Conservation (phyloP, 2,797 vertebrate species). For the Siniperca obscura region DNA sequence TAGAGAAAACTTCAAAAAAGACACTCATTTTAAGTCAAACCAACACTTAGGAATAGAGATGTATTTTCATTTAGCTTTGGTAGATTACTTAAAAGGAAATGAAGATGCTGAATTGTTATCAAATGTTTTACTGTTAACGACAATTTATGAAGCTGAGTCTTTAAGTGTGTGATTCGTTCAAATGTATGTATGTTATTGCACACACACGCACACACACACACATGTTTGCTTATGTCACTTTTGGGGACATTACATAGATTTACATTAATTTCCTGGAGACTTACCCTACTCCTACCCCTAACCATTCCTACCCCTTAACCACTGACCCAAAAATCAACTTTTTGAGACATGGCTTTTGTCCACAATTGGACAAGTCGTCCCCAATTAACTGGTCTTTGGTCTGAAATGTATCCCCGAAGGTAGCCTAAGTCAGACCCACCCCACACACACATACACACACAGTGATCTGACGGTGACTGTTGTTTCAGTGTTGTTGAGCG, state of each 20-base stretch:
- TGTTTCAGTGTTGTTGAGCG: conserved; percentile 17
- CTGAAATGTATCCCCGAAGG: too few relatives aligned
- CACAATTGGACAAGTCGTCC: too few relatives aligned
- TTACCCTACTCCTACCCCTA: too few relatives aligned
- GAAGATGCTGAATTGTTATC: too few relatives aligned
- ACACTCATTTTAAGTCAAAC: too few relatives aligned
- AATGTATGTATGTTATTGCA: not conserved
- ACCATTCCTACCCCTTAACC: too few relatives aligned
- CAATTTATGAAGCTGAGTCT: not conserved
- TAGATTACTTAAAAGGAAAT: not conserved
- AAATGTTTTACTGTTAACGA: not conserved
- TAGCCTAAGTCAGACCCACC: too few relatives aligned
- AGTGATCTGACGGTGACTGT: not conserved
- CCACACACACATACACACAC: not conserved
- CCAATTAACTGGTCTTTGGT: too few relatives aligned
- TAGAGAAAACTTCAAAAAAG: not conserved
- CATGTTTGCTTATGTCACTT: not conserved
- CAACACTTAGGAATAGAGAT: not conserved
- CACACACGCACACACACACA: not conserved
- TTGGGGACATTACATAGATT: too few relatives aligned
- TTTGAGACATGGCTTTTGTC: too few relatives aligned
- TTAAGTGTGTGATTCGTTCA: not conserved
- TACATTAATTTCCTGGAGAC: too few relatives aligned
- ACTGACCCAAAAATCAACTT: too few relatives aligned
- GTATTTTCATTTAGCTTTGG: not conserved